phyloP scores from a whole-genome alignment of 2,113 vertebrate genomes.

The Periophthalmodon schlosseri region DNA sequence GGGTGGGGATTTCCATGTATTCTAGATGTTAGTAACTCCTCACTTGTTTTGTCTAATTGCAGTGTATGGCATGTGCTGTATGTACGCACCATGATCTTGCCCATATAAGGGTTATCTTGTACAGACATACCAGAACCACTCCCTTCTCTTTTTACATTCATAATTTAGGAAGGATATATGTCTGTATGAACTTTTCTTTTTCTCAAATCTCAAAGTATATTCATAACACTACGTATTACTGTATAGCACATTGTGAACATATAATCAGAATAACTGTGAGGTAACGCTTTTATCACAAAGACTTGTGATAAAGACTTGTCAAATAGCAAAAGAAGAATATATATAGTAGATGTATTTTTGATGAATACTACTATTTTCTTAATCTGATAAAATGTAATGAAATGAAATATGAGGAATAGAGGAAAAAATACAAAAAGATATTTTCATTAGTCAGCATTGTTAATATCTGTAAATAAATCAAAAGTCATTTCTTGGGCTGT shows the following conservation, averaged over 20 bases:
- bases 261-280: no score
- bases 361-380: no score
- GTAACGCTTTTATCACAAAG: no score
- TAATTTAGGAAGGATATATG: constrained; percentile 3
- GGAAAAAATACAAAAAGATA: no score
- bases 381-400: no score
- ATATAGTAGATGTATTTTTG: no score
- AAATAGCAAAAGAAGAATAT: no score
- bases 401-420: no score
- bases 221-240: no score
- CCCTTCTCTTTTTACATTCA: constrained; percentile 9
- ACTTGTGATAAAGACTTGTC: no score
- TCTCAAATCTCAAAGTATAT: constrained; percentile 6
- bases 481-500: neutral
- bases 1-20: neutral
- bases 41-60: constrained; percentile 7
- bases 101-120: constrained; percentile 52
- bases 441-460: no score
- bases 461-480: neutral
- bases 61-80: constrained; percentile 15
- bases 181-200: constrained; percentile 12
- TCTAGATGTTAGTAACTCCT: neutral
- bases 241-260: no score
- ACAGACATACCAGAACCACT: constrained; percentile 26
- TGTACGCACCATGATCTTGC: constrained; percentile 6